Conservation (phyloP, 2,797 vertebrate genomes). For the Microctenopoma steveboyesi region DNA sequence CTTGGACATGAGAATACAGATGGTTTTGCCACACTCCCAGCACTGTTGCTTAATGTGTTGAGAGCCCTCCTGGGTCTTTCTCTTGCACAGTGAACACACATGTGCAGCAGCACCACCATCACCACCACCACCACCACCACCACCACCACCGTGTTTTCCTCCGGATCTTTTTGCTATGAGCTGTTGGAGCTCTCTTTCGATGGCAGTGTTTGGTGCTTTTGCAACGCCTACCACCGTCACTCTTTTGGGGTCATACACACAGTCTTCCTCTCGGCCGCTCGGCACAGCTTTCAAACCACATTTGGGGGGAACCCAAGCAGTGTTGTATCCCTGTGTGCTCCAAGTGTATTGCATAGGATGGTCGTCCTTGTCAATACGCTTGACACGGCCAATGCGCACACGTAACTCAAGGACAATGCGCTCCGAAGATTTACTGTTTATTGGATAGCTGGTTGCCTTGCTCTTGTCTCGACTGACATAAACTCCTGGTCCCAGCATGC, state of each 20-base stretch:
- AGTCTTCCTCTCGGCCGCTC: conserved; percentile 78
- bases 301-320: conserved; percentile 81
- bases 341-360: conserved; percentile 75
- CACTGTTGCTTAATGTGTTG: conserved; percentile 57
- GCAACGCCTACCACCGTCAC: conserved; percentile 65
- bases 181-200: conserved; percentile 62
- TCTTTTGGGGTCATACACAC: conserved; percentile 78
- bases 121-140: not conserved
- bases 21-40: conserved; percentile 67
- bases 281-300: conserved; percentile 70
- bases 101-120: not conserved
- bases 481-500: conserved; percentile 79
- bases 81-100: conserved; percentile 71
- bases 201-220: conserved; percentile 49
- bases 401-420: conserved; percentile 69
- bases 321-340: conserved; percentile 71
- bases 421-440: rapidly evolving
- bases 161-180: conserved; percentile 64
- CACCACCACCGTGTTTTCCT: conserved; percentile 2
- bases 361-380: conserved; percentile 72
- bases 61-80: conserved; percentile 45
- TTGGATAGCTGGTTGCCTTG: conserved; percentile 77
- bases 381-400: conserved; percentile 73
- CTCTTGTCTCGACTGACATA: conserved; percentile 78
- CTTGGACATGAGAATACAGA: conserved; percentile 66